Evolutionary conservation across 2,888 invertebrate species (phyloP), one percentile per base, ranked within the genome.

Genomic region (Calameuta filiformis): DNA sequence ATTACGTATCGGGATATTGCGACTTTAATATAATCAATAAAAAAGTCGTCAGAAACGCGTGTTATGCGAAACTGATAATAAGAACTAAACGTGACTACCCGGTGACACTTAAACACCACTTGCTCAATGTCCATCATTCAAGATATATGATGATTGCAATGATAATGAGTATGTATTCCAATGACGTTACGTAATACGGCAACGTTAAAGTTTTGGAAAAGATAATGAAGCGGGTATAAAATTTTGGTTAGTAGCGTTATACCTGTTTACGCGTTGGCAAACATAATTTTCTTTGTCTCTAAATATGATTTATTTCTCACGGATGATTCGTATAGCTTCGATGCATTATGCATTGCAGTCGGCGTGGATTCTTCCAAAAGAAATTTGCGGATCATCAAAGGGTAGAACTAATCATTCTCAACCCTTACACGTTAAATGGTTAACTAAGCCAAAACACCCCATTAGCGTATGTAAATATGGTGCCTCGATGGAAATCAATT

Each of bases 401-500:
- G 71, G 33, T 69, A 15, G 34, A 74, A 73, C 79, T 80, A 79
- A 80, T 79, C 79, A 73, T 77, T 73, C 73, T 40, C 73, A 68
- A 74, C 75, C 33, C 77, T 37, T 71, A 74, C 71, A 69, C 56
- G 69, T 77, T 75, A 75, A 56, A 56, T 56, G 56, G 76, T 71
- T 77, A 80, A 78, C 76, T 81, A 71, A 68, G 75, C 73, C 68
- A 80, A 79, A 77, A 79, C 81, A 73, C 73, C 79, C 84, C 85
- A 86, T 86, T 87, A 88, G 84, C 83, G 85, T 86, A 86, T 88
- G 87, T 84, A 87, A 89, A 87, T 83, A 84, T 84, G 79, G 75
- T 75, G 76, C 75, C 35, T 73, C 82, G 81, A 85, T 83, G 81
- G 83, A 84, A 87, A 89, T 88, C 86, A 88, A 89, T 89, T 89